phyloP scores from a whole-genome alignment of 2,113 vertebrate species.

The Neotragus pygmaeus region DNA sequence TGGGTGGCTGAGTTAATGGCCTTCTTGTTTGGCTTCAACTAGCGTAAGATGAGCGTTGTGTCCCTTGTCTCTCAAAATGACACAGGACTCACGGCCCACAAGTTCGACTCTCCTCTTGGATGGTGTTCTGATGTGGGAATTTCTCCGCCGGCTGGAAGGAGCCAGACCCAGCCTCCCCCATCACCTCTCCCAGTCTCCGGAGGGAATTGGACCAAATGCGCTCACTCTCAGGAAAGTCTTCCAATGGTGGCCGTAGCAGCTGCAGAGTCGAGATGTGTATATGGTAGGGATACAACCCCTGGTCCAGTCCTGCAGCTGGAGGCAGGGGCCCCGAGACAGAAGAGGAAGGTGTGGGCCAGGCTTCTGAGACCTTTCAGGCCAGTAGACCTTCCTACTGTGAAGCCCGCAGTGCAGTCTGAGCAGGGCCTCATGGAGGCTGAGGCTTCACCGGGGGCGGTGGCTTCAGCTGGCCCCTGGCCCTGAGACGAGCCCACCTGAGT shows the following conservation, averaged over 20 bases:
- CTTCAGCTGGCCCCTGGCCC: neutral
- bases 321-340: neutral
- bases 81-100: neutral
- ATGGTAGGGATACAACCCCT: neutral
- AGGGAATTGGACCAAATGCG: neutral
- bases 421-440: no score
- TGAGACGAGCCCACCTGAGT: neutral
- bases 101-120: neutral
- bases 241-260: accelerated
- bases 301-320: neutral
- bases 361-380: neutral
- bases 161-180: neutral
- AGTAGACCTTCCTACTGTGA: neutral
- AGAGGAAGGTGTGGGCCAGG: no score
- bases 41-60: no score
- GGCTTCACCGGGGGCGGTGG: accelerated
- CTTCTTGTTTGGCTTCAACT: neutral
- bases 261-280: neutral
- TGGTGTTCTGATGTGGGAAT: neutral
- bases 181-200: neutral
- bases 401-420: neutral
- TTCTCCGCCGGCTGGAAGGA: neutral
- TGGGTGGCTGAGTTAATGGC: neutral
- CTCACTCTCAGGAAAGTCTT: neutral
- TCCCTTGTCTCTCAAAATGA: neutral